Evolutionary conservation across 2,797 vertebrate species (phyloP), one percentile per base, ranked within the genome.

Genomic region (Hozukius guyotensis): DNA sequence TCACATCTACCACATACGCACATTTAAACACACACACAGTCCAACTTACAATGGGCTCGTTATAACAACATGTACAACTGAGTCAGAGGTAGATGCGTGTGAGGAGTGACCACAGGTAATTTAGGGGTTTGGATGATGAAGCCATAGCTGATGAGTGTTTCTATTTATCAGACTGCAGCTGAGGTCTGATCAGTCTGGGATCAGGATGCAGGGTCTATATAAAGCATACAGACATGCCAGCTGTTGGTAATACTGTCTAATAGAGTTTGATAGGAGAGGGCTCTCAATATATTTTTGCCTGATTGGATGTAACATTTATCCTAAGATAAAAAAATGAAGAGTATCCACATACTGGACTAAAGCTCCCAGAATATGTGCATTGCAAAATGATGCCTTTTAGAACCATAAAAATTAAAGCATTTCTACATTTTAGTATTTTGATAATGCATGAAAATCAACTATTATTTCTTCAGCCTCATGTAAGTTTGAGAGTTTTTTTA

Each of bases 141-240:
- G 66, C 56, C 27, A 29, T 3, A 55, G n/a, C 29, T 69, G 18
- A 32, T 31, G 13, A 53, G 53, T 55, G 46, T 69, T 22, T 72
- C 34, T 64, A 73, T 52, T 25, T 24, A 29, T 38, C 72, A 11
- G 25, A 24, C 56, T 59, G 69, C 63, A 64, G 38, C 76, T 38
- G 56, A 72, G 25, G 31, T 57, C 65, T 71, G 46, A 62, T 71
- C 34, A 49, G 34, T 62, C 12, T 36, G 24, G 27, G 36, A 59
- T 52, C 69, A 34, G 69, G 42, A 68, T 68, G 36, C 38, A 65
- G 63, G 29, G 22, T 22, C 46, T 81, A 55, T 29, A 36, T 29
- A 24, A 75, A 57, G 24, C 56, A 67, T 6, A 46, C 46, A 66
- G 75, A 80, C 64, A 38, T 31, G 24, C 59, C 65, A 78, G 70